Percentiles rank a stretch among this genome's conserved stretches.
These are phyloP conservation scores for Sus scrofa DNA, from an alignment of 2,113 vertebrate species.

Conservation along the genomic window DNA sequence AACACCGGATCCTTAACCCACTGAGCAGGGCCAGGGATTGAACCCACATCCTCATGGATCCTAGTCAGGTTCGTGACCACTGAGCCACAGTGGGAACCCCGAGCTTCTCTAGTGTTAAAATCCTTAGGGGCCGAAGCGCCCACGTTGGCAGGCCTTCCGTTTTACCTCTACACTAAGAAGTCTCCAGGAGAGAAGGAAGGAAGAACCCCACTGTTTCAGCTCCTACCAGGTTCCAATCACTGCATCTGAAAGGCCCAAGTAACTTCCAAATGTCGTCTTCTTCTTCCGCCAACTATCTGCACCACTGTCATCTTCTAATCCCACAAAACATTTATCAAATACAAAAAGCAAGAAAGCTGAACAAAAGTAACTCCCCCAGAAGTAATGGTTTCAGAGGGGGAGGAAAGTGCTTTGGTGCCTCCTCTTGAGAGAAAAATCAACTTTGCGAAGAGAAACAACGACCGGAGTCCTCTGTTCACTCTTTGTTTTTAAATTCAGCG, in stretches of 20 bases:
- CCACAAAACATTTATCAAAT: not conserved
- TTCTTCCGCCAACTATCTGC: not conserved
- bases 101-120: not conserved
- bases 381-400: not conserved
- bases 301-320: not conserved
- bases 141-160: fast-evolving
- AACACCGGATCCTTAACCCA: too few relatives aligned
- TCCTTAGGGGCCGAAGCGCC: not conserved
- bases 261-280: not conserved
- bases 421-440: not conserved
- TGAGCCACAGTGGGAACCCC: too few relatives aligned
- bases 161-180: not conserved
- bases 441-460: not conserved
- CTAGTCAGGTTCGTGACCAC: too few relatives aligned
- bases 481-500: not conserved
- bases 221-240: fast-evolving
- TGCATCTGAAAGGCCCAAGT: too few relatives aligned
- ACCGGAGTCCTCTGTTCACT: not conserved
- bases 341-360: not conserved
- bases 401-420: not conserved
- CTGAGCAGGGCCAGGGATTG: too few relatives aligned
- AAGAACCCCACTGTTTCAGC: too few relatives aligned
- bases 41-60: too few relatives aligned
- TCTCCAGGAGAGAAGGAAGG: too few relatives aligned
- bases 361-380: not conserved